Evolutionary conservation across 2,113 vertebrate species (phyloP).

Genomic region (Cyanocitta stelleri): DNA sequence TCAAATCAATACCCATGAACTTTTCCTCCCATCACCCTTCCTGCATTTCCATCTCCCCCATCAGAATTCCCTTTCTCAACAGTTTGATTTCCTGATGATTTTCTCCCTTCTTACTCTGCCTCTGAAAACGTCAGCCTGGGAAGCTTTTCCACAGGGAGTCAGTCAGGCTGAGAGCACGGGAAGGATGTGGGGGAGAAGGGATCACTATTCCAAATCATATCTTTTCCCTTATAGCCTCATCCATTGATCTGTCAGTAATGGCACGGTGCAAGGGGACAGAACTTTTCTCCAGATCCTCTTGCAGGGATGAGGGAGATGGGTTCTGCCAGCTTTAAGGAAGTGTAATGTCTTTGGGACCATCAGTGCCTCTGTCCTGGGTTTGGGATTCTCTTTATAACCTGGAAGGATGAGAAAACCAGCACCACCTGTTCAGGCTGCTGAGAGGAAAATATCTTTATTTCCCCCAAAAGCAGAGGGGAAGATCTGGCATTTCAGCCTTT

Average conservation of each 20-base stretch:
- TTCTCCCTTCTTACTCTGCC: neutral
- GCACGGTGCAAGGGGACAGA: neutral
- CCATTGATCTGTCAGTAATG: neutral
- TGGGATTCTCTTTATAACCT: neutral
- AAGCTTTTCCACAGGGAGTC: neutral
- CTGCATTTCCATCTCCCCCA: neutral
- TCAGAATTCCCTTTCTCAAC: neutral
- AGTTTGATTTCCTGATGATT: neutral
- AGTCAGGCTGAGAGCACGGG: accelerated
- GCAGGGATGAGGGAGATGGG: accelerated
- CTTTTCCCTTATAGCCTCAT: neutral
- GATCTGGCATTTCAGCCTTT: neutral
- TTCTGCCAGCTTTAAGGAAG: neutral
- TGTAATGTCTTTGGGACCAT: neutral
- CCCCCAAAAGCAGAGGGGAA: neutral
- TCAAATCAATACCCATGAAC: neutral
- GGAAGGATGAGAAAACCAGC: neutral
- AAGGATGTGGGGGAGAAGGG: accelerated
- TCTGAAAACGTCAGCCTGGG: neutral
- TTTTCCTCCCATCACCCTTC: neutral
- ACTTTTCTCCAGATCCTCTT: neutral
- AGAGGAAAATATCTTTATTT: neutral
- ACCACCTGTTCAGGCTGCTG: neutral
- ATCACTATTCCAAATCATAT: neutral
- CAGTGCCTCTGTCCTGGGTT: no score